A percentile compares a stretch with the other conserved stretches of the same genome.
Evolutionary conservation across 2,797 vertebrate species (phyloP).

Genomic region (Prunella strophiata): DNA sequence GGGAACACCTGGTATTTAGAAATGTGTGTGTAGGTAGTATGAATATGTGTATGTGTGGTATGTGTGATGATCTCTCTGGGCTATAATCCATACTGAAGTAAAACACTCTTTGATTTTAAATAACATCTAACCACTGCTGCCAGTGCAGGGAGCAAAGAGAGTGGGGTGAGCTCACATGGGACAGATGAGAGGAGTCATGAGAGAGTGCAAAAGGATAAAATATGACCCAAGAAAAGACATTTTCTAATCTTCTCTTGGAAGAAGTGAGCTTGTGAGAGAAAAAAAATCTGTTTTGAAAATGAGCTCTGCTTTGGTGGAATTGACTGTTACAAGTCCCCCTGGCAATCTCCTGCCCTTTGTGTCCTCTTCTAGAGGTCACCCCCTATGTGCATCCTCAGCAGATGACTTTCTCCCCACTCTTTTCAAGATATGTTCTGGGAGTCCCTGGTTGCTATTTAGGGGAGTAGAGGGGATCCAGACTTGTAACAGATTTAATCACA

Average conservation of each 20-base stretch:
- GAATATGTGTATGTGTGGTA: neutral
- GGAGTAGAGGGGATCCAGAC: neutral
- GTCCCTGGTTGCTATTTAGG: neutral
- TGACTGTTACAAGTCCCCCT: neutral
- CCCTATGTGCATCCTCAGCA: neutral
- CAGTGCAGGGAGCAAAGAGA: neutral
- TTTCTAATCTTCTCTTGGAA: neutral
- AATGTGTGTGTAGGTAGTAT: neutral
- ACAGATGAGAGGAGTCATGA: neutral
- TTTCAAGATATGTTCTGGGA: neutral
- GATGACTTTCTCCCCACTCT: neutral
- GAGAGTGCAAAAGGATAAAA: neutral
- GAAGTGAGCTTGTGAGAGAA: neutral
- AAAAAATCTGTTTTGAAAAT: neutral
- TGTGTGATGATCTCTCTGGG: rapidly evolving
- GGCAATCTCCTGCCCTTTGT: neutral
- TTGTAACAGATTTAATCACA: neutral
- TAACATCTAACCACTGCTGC: neutral
- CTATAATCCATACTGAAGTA: neutral
- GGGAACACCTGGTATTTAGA: neutral
- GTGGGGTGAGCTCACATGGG: neutral
- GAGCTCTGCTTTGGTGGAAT: neutral
- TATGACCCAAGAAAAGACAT: neutral
- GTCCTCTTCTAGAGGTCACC: neutral
- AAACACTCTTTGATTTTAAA: neutral